Evolutionary conservation across 2,888 invertebrate genomes (phyloP).

Genomic region (Andrena bicolor): DNA sequence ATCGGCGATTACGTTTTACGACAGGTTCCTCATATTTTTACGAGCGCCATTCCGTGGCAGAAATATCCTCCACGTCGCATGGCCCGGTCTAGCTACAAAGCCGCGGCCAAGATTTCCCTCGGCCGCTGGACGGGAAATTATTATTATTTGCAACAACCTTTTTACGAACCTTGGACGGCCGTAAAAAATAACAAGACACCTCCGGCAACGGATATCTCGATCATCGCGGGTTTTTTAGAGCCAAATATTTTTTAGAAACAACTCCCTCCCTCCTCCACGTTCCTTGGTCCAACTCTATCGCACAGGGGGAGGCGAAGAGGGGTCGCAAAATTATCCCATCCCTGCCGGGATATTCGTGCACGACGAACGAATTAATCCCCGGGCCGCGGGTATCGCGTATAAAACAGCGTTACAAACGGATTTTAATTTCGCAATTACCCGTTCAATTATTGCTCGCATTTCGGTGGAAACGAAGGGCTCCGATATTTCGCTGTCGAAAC

Average conservation of each 20-base stretch:
- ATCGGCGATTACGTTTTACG: constrained; percentile 79
- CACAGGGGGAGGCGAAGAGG: too few relatives aligned
- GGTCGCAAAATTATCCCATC: too few relatives aligned
- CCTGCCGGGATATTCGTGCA: not conserved
- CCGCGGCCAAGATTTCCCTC: constrained; percentile 49
- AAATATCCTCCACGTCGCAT: constrained; percentile 47
- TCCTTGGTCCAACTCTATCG: not conserved
- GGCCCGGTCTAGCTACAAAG: constrained; percentile 35
- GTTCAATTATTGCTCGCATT: constrained; percentile 32
- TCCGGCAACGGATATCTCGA: not conserved
- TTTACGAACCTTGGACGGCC: constrained; percentile 26
- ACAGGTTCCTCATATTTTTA: constrained; percentile 77
- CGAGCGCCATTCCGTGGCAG: constrained; percentile 68
- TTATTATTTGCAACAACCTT: constrained; percentile 38
- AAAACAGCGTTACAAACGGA: constrained; percentile 16
- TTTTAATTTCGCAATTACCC: constrained; percentile 51
- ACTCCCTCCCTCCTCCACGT: not conserved
- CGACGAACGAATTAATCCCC: constrained; percentile 12
- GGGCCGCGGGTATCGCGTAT: not conserved
- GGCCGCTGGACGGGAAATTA: constrained; percentile 22
- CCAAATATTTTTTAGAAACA: not conserved
- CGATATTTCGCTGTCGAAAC: constrained; percentile 18
- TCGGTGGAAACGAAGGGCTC: not conserved
- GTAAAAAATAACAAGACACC: constrained; percentile 10
- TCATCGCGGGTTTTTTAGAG: not conserved